These are phyloP conservation scores for Meleagris gallopavo DNA, from an alignment of 2,113 vertebrate species.

Conservation along the genomic window DNA sequence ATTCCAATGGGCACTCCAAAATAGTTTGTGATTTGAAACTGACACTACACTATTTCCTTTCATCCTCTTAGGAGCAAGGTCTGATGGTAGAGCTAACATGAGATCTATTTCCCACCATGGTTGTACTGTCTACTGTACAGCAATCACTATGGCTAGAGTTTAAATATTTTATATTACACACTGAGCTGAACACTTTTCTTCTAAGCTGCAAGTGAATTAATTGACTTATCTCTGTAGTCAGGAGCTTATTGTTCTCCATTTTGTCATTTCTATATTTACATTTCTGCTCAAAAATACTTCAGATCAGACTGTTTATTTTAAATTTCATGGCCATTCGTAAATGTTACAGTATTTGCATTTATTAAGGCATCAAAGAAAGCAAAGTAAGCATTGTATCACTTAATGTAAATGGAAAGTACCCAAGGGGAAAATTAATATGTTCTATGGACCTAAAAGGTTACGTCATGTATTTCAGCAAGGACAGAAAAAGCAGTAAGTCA, in stretches of 20 bases:
- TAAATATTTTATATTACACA: not conserved
- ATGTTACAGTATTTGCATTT: conserved; percentile 7
- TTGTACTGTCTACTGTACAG: not conserved
- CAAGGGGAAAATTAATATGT: conserved; percentile 33
- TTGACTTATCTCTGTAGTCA: not conserved
- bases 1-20: not conserved
- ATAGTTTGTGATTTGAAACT: not conserved
- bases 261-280: not conserved
- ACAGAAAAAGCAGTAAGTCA: conserved; percentile 29
- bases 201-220: not conserved
- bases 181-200: not conserved
- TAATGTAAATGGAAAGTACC: conserved; percentile 50
- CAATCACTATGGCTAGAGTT: not conserved
- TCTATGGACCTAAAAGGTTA: conserved; percentile 42
- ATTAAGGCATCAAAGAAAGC: conserved; percentile 31
- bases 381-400: conserved; percentile 65
- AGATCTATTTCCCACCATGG: not conserved
- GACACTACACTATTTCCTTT: not conserved
- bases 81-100: not conserved
- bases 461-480: not conserved
- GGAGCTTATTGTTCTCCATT: not conserved
- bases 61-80: not conserved
- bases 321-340: conserved; percentile 2
- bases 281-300: conserved; percentile 13
- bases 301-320: conserved; percentile 33